phyloP scores from a whole-genome alignment of 1,140 invertebrate species.

The Ooceraea biroi region DNA sequence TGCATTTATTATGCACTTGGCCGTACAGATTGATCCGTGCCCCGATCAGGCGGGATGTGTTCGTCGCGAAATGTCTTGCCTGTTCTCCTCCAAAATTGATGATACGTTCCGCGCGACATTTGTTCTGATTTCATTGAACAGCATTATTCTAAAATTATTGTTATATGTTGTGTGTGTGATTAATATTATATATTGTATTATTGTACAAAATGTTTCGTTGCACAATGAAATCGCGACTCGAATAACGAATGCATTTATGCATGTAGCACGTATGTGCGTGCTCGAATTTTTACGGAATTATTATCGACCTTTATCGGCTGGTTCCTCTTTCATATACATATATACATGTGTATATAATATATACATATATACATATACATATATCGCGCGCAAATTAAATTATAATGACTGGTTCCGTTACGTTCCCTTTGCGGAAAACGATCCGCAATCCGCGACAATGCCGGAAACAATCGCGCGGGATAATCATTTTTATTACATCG shows the following conservation, averaged over 20 bases:
- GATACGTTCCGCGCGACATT: too few species aligned
- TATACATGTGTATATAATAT: neutral
- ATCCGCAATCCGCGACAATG: too few species aligned
- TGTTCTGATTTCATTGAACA: too few species aligned
- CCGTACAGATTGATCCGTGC: slow-evolving; percentile 38
- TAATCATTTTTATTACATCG: neutral
- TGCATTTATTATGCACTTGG: slow-evolving; percentile 65
- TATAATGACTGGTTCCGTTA: neutral
- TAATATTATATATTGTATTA: neutral
- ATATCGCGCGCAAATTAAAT: slow-evolving; percentile 11
- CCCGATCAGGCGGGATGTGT: neutral
- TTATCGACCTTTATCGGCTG: neutral
- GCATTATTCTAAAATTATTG: too few species aligned
- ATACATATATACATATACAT: neutral
- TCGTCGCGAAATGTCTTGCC: too few species aligned
- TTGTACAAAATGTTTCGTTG: neutral
- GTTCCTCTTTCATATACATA: neutral
- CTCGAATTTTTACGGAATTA: neutral
- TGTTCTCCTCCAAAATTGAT: too few species aligned
- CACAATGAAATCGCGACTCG: too few species aligned
- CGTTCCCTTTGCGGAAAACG: neutral
- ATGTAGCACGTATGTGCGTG: too few species aligned
- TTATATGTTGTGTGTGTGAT: too few species aligned
- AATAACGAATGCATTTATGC: too few species aligned
- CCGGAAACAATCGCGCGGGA: neutral